Evolutionary conservation across 2,113 vertebrate genomes (phyloP).

Genomic region (Vidua chalybeata): DNA sequence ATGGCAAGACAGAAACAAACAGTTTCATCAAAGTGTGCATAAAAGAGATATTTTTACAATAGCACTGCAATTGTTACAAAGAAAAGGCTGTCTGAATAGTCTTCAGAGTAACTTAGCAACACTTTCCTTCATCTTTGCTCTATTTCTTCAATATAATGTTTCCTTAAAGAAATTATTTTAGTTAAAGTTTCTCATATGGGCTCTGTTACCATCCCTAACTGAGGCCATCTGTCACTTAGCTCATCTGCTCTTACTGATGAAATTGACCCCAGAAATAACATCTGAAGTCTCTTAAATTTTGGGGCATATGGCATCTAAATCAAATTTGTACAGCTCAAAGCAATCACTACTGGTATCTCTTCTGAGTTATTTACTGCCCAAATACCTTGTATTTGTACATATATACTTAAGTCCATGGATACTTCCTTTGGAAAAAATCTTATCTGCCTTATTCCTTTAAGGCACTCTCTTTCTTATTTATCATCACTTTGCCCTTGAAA

Average conservation of each 20-base stretch:
- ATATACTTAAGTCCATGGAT: not conserved
- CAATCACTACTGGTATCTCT: not conserved
- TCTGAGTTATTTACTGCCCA: conserved; percentile 7
- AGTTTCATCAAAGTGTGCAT: not conserved
- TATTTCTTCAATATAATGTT: not conserved
- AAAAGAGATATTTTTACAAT: not conserved
- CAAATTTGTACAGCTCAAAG: not conserved
- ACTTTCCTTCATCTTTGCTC: not conserved
- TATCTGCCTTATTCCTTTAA: not conserved
- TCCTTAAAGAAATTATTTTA: not conserved
- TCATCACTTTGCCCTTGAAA: not conserved
- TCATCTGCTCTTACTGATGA: not conserved
- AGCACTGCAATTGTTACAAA: not conserved
- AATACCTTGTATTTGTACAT: not conserved
- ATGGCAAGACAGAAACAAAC: not conserved
- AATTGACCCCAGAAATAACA: not conserved
- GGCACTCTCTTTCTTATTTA: not conserved
- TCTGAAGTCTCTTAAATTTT: not conserved
- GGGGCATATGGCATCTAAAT: not conserved
- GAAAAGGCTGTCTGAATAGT: not conserved
- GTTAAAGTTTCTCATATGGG: not conserved
- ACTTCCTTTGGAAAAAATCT: not conserved
- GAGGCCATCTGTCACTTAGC: not conserved
- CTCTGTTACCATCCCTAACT: not conserved
- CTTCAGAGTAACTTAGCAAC: not conserved